These are phyloP conservation scores for Drosophila demipolita DNA, from an alignment of 2,888 invertebrate genomes.

Conservation along the genomic window DNA sequence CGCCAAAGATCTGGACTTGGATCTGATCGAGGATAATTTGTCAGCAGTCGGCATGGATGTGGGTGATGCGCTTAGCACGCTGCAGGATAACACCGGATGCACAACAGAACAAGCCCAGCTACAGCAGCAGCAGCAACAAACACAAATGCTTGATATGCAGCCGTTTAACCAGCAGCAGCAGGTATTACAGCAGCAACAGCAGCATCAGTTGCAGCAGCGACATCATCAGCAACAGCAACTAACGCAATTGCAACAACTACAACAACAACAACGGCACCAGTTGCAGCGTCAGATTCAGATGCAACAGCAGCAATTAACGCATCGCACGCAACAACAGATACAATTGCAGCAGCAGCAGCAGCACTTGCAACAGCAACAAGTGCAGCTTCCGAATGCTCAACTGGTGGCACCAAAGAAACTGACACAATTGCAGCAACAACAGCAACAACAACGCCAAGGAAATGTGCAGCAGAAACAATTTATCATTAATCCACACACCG, in stretches of 20 bases:
- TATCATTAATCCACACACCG: constrained; percentile 95
- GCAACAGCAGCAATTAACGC: constrained; percentile 45
- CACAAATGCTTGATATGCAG: constrained; percentile 58
- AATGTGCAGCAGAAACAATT: constrained; percentile 87
- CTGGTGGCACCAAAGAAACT: constrained; percentile 45
- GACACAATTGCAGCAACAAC: constrained; percentile 39
- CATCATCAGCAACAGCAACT: constrained; percentile 46
- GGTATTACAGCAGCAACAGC: constrained; percentile 38
- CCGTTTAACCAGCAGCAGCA: constrained; percentile 50
- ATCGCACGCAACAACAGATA: constrained; percentile 31
- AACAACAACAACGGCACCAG: constrained; percentile 52
- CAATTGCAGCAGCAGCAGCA: constrained; percentile 55
- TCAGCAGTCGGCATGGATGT: constrained; percentile 84
- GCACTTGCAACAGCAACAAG: constrained; percentile 37
- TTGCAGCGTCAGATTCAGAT: constrained; percentile 37
- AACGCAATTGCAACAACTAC: constrained; percentile 49
- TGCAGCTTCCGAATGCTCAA: constrained; percentile 35
- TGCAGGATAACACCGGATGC: constrained; percentile 58
- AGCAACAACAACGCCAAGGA: constrained; percentile 48
- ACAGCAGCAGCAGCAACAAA: constrained; percentile 52
- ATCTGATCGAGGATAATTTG: constrained; percentile 85
- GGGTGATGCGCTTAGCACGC: constrained; percentile 70
- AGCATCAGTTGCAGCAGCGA: constrained; percentile 41
- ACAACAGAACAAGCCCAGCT: constrained; percentile 56
- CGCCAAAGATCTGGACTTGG: constrained; percentile 84